Evolutionary conservation across 2,888 invertebrate species (phyloP).

Genomic region (Tipula vernalis): DNA sequence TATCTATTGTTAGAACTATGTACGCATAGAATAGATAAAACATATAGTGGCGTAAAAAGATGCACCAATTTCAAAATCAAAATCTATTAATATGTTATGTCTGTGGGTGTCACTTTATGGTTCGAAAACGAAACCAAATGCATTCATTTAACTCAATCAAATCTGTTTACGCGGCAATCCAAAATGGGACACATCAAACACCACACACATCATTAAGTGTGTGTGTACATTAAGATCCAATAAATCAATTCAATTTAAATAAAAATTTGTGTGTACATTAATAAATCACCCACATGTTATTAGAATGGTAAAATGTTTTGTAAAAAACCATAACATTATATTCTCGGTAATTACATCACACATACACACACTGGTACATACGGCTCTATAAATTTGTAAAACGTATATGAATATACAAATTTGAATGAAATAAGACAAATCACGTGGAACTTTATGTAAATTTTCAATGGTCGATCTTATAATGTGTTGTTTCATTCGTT

Average conservation of each 20-base stretch:
- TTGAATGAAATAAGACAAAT: not conserved
- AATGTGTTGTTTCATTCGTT: not conserved
- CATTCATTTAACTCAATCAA: not conserved
- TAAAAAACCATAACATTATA: not conserved
- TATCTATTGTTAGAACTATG: not conserved
- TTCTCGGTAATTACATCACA: not conserved
- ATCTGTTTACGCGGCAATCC: not conserved
- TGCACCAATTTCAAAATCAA: not conserved
- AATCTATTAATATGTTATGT: not conserved
- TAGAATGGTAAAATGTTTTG: not conserved
- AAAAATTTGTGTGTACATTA: not conserved
- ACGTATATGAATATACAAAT: not conserved
- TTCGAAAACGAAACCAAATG: not conserved
- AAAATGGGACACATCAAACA: not conserved
- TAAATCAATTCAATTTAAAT: not conserved
- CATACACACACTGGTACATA: not conserved
- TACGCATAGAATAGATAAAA: not conserved
- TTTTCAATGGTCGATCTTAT: no score
- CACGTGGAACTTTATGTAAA: not conserved
- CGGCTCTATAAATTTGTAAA: not conserved
- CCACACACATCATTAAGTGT: not conserved
- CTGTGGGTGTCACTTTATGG: not conserved
- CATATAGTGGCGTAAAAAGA: not conserved
- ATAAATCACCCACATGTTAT: not conserved
- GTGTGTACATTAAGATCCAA: not conserved